A percentile compares a stretch with the other conserved stretches of the same genome.
These are phyloP conservation scores for Mixornis gularis DNA, from an alignment of 2,113 vertebrate genomes.

Conservation along the genomic window DNA sequence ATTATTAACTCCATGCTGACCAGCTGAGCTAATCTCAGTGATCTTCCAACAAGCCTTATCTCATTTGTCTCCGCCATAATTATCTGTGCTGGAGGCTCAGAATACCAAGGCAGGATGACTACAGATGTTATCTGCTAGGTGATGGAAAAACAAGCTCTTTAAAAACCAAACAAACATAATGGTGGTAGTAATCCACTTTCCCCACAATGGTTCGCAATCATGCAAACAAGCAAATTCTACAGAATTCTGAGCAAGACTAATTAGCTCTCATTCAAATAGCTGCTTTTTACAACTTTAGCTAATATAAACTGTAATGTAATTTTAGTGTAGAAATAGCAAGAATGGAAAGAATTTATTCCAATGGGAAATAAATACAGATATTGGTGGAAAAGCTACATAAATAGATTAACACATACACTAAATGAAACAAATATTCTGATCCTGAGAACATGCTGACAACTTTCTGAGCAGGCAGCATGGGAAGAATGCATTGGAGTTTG, in stretches of 20 bases:
- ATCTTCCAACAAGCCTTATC: not conserved
- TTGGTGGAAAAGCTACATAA: not conserved
- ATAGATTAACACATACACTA: not conserved
- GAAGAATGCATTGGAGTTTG: not conserved
- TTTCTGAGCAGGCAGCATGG: not conserved
- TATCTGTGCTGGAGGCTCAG: not conserved
- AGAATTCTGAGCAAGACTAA: not conserved
- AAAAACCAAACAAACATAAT: not conserved
- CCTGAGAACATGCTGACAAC: not conserved
- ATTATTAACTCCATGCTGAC: not conserved
- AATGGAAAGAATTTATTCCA: constrained; percentile 8
- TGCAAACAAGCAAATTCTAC: not conserved
- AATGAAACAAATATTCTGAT: not conserved
- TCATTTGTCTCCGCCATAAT: not conserved
- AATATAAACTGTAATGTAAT: constrained; percentile 26
- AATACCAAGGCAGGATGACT: not conserved
- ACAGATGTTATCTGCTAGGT: not conserved
- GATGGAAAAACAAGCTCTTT: constrained; percentile 22
- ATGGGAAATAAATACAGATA: not conserved
- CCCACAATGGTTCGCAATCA: not conserved
- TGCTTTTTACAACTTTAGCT: not conserved
- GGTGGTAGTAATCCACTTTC: not conserved
- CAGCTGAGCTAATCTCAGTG: not conserved
- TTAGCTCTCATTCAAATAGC: not conserved
- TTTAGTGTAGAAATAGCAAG: not conserved